phyloP scores from a whole-genome alignment of 2,113 vertebrate species.

The Cervus canadensis region DNA sequence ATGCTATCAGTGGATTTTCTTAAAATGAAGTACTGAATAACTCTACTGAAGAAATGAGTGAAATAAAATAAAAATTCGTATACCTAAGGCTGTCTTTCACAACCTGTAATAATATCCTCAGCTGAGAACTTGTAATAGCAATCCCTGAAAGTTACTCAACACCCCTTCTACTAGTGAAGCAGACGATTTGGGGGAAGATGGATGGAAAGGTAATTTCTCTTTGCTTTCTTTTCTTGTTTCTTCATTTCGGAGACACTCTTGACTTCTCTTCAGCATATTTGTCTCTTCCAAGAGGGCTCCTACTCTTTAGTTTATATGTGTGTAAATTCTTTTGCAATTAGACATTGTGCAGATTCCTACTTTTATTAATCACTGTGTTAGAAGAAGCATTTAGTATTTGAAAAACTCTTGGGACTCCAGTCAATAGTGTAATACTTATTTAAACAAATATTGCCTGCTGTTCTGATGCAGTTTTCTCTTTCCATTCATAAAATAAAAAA shows the following conservation, averaged over 20 bases:
- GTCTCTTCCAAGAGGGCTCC: neutral
- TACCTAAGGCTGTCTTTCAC: neutral
- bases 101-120: neutral
- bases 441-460: neutral
- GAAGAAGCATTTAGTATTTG: neutral
- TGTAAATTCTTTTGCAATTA: neutral
- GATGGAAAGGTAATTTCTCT: neutral
- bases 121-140: neutral
- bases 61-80: neutral
- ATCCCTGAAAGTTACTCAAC: neutral
- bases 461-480: neutral
- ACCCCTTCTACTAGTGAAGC: neutral
- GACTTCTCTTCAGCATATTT: neutral
- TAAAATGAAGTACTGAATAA: neutral
- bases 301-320: neutral
- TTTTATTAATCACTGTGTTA: neutral
- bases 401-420: neutral
- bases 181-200: neutral
- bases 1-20: neutral
- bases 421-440: neutral
- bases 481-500: slow-evolving; percentile 31
- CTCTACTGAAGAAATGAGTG: neutral
- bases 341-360: neutral
- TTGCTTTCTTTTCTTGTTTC: neutral
- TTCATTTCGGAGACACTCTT: neutral